Evolutionary conservation across 2,797 vertebrate genomes (phyloP), one percentile per base, ranked within the genome.

Genomic region (Anguilla megastoma): DNA sequence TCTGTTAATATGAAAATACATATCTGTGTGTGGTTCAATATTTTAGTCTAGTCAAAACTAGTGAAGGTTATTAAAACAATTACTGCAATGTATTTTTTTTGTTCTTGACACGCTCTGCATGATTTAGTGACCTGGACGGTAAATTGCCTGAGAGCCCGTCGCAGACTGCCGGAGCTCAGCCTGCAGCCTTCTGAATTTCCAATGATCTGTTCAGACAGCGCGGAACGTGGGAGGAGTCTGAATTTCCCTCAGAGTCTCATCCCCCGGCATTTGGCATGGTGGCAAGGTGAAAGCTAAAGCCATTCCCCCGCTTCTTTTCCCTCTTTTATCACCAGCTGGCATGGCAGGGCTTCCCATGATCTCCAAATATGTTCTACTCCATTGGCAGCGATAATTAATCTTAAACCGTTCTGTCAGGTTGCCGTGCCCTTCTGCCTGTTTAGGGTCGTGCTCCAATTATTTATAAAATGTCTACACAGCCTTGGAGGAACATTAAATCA

Each of bases 311-410:
- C 76, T 66, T 48, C 27, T 79, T 80, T 85, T 88, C 86, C 84
- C 84, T 80, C 71, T 84, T 84, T 85, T 87, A 89, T 90, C 89
- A 85, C 79, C 60, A 74, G 54, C 88, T 69, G 56, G 80, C 79
- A 58, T 80, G 52, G 84, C 30, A 80, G 86, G 66, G 82, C 48
- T 86, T 63, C 76, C 80, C 63, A 85, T 86, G 89, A 87, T 91
- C 85, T 88, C 90, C 84, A 87, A 85, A 82, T 86, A 79, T 71
- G 84, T 91, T 90, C 89, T 87, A 74, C 82, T 88, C 74, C 82
- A 90, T 90, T 89, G 89, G 21, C 74, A 21, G 21, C 45, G 83
- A 88, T 89, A 88, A 88, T 90, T 92, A 82, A 89, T 86, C 9
- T n/a, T 85, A 88, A 86, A 84, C n/a, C 45, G 89, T 83, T 83